Evolutionary conservation across 2,888 invertebrate genomes (phyloP).

Genomic region (Protodeltote pygarga): DNA sequence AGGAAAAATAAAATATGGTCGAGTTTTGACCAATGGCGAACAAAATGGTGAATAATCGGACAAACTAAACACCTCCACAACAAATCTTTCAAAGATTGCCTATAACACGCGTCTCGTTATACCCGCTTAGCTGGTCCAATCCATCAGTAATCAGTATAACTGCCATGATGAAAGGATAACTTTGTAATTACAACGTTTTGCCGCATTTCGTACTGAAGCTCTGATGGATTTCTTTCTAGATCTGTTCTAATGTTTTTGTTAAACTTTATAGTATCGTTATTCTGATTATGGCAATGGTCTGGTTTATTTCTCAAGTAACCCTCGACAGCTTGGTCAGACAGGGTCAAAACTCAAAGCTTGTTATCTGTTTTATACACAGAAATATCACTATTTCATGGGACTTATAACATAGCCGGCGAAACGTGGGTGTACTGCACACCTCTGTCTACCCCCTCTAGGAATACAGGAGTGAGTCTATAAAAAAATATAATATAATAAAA

Average conservation of each 20-base stretch:
- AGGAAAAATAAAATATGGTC: background rate
- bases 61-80: slow-evolving; percentile 40
- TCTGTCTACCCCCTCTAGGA: too few species aligned
- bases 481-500: too few species aligned
- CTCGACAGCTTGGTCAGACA: too few species aligned
- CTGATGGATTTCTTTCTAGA: slow-evolving; percentile 16
- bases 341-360: too few species aligned
- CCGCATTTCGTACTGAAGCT: slow-evolving; percentile 17
- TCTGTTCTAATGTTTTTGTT: slow-evolving; percentile 15
- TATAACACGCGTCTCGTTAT: slow-evolving; percentile 58
- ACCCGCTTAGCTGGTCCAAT: slow-evolving; percentile 51
- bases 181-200: slow-evolving; percentile 44
- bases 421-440: too few species aligned
- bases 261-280: slow-evolving; percentile 15
- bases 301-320: too few species aligned
- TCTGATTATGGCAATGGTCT: background rate
- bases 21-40: too few species aligned
- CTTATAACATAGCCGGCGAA: too few species aligned
- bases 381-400: too few species aligned
- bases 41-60: slow-evolving; percentile 37
- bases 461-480: too few species aligned
- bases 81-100: slow-evolving; percentile 71
- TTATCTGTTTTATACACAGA: too few species aligned
- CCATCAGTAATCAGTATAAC: slow-evolving; percentile 45
- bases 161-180: slow-evolving; percentile 48